Evolutionary conservation across 2,797 vertebrate genomes (phyloP).

Genomic region (Coluber constrictor): DNA sequence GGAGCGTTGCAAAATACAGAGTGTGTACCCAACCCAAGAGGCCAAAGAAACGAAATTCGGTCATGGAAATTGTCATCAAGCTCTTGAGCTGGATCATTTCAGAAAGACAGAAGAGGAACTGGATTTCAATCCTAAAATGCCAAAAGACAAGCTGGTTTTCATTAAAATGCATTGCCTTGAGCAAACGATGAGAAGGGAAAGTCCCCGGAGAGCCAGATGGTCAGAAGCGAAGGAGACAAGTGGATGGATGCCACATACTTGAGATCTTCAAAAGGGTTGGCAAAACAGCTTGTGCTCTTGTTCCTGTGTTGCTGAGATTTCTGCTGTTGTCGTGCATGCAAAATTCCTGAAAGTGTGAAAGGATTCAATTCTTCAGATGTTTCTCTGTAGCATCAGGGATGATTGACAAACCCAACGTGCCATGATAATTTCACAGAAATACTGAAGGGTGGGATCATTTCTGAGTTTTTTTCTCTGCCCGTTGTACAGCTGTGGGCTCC

Average conservation of each 20-base stretch:
- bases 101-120: conserved; percentile 4
- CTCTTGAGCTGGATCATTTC: conserved; percentile 23
- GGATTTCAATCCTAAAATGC: neutral
- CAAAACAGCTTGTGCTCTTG: neutral
- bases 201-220: conserved; percentile 11
- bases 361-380: neutral
- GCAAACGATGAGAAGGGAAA: neutral
- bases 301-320: neutral
- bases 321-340: neutral
- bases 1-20: conserved; percentile 7
- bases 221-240: neutral
- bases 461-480: neutral
- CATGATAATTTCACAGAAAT: neutral
- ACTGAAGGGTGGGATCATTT: neutral
- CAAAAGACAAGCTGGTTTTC: neutral
- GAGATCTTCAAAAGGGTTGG: neutral
- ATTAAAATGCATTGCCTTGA: neutral
- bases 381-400: neutral
- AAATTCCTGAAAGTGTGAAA: neutral
- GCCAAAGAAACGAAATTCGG: neutral
- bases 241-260: neutral
- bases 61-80: conserved; percentile 26
- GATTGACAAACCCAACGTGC: neutral
- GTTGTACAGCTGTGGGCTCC: neutral
- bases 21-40: neutral